Percentiles rank a stretch among this genome's conserved stretches.
phyloP scores from a whole-genome alignment of 2,113 vertebrate genomes.

The Zapornia atra region DNA sequence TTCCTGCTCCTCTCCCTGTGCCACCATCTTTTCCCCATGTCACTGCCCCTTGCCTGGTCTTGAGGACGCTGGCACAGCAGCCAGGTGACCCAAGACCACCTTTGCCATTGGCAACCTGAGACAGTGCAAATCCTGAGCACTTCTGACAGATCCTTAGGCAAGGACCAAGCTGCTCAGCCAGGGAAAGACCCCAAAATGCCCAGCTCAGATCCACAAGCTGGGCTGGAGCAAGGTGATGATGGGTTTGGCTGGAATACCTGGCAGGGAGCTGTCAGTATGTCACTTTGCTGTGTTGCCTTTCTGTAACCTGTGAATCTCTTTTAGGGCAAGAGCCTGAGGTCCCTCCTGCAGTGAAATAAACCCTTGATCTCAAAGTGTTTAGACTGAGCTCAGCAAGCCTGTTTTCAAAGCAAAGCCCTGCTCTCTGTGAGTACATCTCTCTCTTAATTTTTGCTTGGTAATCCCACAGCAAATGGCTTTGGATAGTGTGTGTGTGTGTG shows the following conservation, averaged over 20 bases:
- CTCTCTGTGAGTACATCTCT: neutral
- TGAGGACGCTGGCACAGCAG: neutral
- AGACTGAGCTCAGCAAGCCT: neutral
- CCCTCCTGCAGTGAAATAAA: neutral
- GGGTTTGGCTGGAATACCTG: neutral
- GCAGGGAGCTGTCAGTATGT: rapidly evolving
- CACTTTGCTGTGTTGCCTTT: rapidly evolving
- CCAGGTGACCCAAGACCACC: neutral
- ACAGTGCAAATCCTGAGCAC: rapidly evolving
- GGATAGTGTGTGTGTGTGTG: neutral
- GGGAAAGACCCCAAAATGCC: neutral
- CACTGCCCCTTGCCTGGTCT: neutral
- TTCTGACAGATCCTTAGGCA: neutral
- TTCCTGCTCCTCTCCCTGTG: neutral
- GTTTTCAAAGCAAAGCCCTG: neutral
- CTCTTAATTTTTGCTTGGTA: neutral
- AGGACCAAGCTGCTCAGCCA: neutral
- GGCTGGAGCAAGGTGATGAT: rapidly evolving
- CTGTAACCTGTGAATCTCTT: neutral
- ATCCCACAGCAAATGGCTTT: neutral
- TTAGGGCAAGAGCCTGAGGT: neutral
- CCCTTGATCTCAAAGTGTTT: neutral
- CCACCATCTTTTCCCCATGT: neutral
- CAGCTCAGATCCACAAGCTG: rapidly evolving
- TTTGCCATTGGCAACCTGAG: neutral